Conservation (phyloP, 2,797 vertebrate genomes). For the Paguma larvata region DNA sequence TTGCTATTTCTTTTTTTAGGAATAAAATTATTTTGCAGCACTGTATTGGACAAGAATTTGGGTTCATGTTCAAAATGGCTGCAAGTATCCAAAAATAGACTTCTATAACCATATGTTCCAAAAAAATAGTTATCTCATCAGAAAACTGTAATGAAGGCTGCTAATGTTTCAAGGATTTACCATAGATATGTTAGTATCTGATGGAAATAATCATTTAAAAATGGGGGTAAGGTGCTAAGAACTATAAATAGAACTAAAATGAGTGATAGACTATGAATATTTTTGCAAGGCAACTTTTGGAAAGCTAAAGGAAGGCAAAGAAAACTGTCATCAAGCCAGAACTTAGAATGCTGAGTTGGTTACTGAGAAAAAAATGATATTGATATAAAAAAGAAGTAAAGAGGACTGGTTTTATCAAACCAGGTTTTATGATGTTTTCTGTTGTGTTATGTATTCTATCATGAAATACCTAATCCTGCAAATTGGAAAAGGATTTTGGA, state of each 20-base stretch:
- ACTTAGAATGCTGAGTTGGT: neutral
- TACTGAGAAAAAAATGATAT: neutral
- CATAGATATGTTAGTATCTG: neutral
- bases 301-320: constrained; percentile 14
- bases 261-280: neutral
- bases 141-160: neutral
- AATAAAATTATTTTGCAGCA: constrained; percentile 29
- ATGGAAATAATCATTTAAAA: neutral
- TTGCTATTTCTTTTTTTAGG: neutral
- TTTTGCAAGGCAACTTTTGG: constrained; percentile 50
- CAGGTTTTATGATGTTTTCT: neutral
- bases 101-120: constrained; percentile 19
- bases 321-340: neutral
- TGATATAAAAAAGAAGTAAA: neutral
- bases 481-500: constrained; percentile 19
- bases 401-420: neutral
- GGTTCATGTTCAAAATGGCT: constrained; percentile 2
- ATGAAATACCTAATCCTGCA: neutral
- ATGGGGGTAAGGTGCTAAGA: neutral
- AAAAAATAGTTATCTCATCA: neutral
- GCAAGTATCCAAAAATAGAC: neutral
- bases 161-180: neutral
- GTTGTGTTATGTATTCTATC: neutral
- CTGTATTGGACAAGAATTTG: neutral
- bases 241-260: constrained; percentile 35